These are phyloP conservation scores for Phthorimaea operculella DNA, from an alignment of 1,140 invertebrate genomes.

Conservation along the genomic window DNA sequence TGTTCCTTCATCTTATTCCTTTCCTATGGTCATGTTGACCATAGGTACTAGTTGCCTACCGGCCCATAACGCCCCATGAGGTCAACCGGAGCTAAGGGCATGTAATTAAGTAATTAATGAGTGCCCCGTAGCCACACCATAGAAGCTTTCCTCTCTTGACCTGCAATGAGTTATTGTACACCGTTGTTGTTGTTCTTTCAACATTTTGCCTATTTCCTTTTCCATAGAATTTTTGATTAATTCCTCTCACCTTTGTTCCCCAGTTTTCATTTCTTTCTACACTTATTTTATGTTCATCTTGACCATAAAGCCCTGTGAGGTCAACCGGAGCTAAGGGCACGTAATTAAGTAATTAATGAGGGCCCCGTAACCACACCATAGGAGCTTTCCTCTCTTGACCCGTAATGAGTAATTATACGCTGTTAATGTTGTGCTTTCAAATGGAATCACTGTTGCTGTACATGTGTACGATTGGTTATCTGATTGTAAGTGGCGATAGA, in stretches of 20 bases:
- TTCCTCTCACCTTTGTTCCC: too few species aligned
- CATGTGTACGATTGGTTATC: too few species aligned
- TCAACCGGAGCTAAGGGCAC: slow-evolving; percentile 6
- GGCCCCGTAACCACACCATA: slow-evolving; percentile 5
- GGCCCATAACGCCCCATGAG: neutral
- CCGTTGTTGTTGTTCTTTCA: neutral
- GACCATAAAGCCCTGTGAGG: neutral
- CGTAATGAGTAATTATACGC: slow-evolving; percentile 18
- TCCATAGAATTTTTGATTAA: too few species aligned
- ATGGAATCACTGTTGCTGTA: neutral
- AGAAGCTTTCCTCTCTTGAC: slow-evolving; percentile 12
- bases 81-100: slow-evolving; percentile 7
- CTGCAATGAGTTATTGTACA: slow-evolving; percentile 19
- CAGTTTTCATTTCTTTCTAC: too few species aligned
- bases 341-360: slow-evolving; percentile 23
- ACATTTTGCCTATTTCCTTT: too few species aligned
- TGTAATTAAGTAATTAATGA: slow-evolving; percentile 23
- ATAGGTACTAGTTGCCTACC: too few species aligned
- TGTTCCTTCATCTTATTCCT: too few species aligned
- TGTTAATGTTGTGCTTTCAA: neutral
- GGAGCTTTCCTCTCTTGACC: slow-evolving; percentile 13
- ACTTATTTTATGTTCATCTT: too few species aligned
- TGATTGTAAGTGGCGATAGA: too few species aligned
- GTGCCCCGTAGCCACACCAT: slow-evolving; percentile 6
- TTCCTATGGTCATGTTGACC: too few species aligned